Percentiles rank a stretch among this genome's conserved stretches.
These are phyloP conservation scores for Protobothrops flavoviridis DNA, from an alignment of 2,113 vertebrate genomes.

Conservation along the genomic window DNA sequence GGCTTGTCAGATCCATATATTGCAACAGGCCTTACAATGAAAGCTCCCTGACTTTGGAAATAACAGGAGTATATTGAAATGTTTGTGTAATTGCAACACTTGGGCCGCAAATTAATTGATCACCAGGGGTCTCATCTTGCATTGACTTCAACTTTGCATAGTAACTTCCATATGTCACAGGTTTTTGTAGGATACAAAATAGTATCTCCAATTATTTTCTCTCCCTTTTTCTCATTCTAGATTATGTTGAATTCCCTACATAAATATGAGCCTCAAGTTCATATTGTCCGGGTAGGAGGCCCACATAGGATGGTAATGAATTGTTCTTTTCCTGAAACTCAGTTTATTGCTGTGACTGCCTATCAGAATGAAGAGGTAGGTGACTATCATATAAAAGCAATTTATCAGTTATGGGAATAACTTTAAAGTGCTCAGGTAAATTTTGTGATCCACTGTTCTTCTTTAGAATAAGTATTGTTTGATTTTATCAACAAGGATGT, in stretches of 20 bases:
- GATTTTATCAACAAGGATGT: neutral
- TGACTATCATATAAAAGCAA: neutral
- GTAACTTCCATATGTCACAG: neutral
- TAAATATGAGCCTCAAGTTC: conserved; percentile 94
- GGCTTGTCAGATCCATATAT: neutral
- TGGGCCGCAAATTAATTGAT: neutral
- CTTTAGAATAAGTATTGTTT: neutral
- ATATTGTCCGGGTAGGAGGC: conserved; percentile 91
- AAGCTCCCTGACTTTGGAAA: neutral
- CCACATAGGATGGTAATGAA: conserved; percentile 90
- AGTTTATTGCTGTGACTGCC: conserved; percentile 97
- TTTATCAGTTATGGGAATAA: neutral
- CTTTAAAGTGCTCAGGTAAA: neutral
- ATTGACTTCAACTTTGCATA: neutral
- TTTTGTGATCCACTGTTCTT: neutral
- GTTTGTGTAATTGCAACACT: neutral
- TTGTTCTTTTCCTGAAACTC: conserved; percentile 91
- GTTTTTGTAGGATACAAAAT: neutral
- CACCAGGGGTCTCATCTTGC: neutral
- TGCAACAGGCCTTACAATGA: neutral
- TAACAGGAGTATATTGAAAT: neutral
- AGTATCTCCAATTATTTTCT: neutral
- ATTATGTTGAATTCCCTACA: conserved; percentile 96
- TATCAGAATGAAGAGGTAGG: conserved; percentile 95
- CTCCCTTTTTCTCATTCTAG: conserved; percentile 66